Percentiles rank a stretch among this genome's conserved stretches.
Evolutionary conservation across 2,797 vertebrate genomes (phyloP).

Genomic region (Pseudochirops cupreus): DNA sequence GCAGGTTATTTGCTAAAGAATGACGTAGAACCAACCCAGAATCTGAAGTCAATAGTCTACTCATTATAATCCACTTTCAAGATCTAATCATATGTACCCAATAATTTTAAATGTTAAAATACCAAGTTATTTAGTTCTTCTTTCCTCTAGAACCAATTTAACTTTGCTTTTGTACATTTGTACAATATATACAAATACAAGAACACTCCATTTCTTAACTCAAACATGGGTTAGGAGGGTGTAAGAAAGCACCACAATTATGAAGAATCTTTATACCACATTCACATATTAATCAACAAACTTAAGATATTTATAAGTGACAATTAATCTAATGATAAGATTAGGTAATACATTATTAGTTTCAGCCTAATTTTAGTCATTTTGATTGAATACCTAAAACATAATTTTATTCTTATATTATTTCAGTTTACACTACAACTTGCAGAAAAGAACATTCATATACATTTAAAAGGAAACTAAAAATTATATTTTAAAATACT

Average conservation of each 20-base stretch:
- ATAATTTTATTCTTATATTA: background rate
- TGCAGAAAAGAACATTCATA: slow-evolving; percentile 27
- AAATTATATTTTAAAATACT: slow-evolving; percentile 29
- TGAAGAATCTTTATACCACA: background rate
- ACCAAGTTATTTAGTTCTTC: slow-evolving; percentile 30
- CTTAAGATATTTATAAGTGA: background rate
- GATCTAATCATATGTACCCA: slow-evolving; percentile 14
- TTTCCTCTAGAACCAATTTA: background rate
- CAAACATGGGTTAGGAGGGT: background rate
- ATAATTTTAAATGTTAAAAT: slow-evolving; percentile 21
- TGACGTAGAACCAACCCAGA: background rate
- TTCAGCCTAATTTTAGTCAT: background rate
- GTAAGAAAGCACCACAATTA: background rate
- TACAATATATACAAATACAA: background rate
- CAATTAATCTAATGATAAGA: background rate
- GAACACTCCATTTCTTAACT: background rate
- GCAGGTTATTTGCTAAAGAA: slow-evolving; percentile 33
- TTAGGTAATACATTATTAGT: background rate
- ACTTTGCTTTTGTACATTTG: background rate
- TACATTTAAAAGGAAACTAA: slow-evolving; percentile 38
- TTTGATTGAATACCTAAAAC: background rate
- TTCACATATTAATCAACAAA: background rate
- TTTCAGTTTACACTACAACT: slow-evolving; percentile 13
- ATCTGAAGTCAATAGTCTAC: background rate
- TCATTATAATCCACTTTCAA: slow-evolving; percentile 42